Percentiles rank a stretch among this genome's conserved stretches.
Conservation (phyloP, 1,140 invertebrate species). For the Pygmarrhopalites habei region DNA sequence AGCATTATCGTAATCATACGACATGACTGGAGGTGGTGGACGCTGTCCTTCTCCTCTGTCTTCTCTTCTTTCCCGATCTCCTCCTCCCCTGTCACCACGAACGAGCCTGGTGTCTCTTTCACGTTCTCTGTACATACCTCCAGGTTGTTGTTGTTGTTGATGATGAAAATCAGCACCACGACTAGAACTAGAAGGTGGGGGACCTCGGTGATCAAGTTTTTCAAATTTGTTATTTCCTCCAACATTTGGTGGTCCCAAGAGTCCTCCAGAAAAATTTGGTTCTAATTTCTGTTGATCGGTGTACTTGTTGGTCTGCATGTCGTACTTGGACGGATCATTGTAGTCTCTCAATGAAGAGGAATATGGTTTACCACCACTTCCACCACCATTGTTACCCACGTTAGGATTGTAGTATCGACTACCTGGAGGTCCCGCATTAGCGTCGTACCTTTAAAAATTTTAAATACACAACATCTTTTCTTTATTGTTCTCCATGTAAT, state of each 20-base stretch:
- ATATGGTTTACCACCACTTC: background rate
- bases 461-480: no score
- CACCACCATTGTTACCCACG: background rate
- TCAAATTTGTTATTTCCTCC: background rate
- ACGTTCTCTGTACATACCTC: background rate
- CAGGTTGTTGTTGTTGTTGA: background rate
- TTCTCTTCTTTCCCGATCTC: background rate
- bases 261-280: background rate
- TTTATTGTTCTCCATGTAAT: no score
- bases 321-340: background rate
- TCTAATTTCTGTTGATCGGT: background rate
- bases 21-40: background rate
- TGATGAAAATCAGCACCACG: background rate
- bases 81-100: no score
- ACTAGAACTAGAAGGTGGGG: background rate
- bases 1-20: conserved; percentile 18
- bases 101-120: background rate
- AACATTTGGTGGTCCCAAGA: no score
- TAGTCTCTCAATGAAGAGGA: background rate
- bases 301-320: background rate
- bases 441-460: no score
- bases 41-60: background rate
- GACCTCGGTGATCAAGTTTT: background rate
- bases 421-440: no score
- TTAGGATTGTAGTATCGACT: background rate